phyloP scores from a whole-genome alignment of 1,140 invertebrate genomes.

The Portunus trituberculatus region DNA sequence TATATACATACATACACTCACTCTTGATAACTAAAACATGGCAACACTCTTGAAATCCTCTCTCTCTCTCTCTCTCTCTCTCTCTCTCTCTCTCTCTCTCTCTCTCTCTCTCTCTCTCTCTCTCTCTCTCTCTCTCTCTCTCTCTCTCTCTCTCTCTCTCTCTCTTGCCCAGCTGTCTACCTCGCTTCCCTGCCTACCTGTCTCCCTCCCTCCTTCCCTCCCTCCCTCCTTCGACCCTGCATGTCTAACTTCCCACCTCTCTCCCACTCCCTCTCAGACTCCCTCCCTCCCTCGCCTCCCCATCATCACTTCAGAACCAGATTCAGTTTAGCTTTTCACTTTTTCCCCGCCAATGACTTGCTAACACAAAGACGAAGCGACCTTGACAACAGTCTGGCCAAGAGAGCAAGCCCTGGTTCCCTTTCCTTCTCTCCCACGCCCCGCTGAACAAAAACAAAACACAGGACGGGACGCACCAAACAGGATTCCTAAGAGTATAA shows the following conservation, averaged over 20 bases:
- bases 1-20: no score
- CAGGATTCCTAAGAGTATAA: background rate
- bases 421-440: background rate
- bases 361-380: background rate
- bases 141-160: background rate
- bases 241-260: no score
- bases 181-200: background rate
- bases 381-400: background rate
- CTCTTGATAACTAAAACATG: no score
- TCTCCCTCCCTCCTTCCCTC: background rate
- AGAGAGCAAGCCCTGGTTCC: background rate
- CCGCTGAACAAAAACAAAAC: background rate
- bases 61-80: background rate
- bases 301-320: background rate
- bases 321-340: background rate
- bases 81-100: background rate
- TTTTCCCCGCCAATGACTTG: slow-evolving; percentile 4
- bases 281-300: background rate
- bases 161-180: background rate
- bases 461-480: background rate
- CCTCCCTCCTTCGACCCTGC: background rate
- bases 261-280: background rate
- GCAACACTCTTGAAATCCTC: background rate
- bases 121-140: background rate
- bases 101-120: background rate